Conservation (phyloP, 2,797 vertebrate genomes). For the Lacerta viridis region DNA sequence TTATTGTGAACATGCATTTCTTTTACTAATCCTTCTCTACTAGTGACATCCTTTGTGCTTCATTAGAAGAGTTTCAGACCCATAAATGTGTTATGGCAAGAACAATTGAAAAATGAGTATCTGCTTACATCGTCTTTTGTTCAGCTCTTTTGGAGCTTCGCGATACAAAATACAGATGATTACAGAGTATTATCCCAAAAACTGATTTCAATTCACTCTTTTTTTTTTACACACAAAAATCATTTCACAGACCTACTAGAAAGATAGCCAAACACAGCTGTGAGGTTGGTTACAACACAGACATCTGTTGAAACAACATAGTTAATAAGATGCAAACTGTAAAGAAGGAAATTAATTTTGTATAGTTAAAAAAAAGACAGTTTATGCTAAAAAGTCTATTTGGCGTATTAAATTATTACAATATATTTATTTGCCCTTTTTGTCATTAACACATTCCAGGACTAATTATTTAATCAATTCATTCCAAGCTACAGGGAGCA, state of each 20-base stretch:
- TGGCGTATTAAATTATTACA: neutral
- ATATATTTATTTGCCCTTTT: neutral
- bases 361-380: slow-evolving; percentile 32
- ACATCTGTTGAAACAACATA: slow-evolving; percentile 1
- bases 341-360: slow-evolving; percentile 37
- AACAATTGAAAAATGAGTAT: slow-evolving; percentile 12
- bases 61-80: neutral
- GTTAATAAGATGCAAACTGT: slow-evolving; percentile 29
- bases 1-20: neutral
- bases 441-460: slow-evolving; percentile 2
- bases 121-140: slow-evolving; percentile 4
- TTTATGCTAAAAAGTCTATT: slow-evolving; percentile 20
- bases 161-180: slow-evolving; percentile 3
- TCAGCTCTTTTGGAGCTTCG: slow-evolving; percentile 1
- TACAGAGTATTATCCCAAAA: neutral
- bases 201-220: neutral
- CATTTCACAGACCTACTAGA: neutral
- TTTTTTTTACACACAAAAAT: neutral
- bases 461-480: neutral
- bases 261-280: slow-evolving; percentile 45
- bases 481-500: neutral
- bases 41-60: neutral
- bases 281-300: neutral
- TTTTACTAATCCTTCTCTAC: neutral
- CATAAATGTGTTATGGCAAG: neutral